phyloP scores from a whole-genome alignment of 2,113 vertebrate species.

The Todiramphus chloris region DNA sequence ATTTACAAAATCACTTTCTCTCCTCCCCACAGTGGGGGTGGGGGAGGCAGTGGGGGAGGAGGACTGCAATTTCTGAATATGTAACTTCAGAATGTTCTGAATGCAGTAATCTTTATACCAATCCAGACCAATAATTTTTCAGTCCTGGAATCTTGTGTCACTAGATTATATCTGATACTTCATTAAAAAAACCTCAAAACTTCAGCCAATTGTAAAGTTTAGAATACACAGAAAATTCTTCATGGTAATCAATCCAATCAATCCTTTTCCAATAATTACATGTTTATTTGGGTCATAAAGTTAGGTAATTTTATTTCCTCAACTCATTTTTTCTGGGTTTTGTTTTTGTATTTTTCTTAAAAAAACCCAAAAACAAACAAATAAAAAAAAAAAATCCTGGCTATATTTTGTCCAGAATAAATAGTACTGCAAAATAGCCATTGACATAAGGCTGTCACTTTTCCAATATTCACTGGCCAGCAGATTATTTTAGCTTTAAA shows the following conservation, averaged over 20 bases:
- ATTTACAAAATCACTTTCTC: not conserved
- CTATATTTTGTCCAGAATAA: not conserved
- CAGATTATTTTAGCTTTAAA: not conserved
- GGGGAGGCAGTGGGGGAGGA: not conserved
- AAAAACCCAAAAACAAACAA: not conserved
- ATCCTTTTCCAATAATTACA: not conserved
- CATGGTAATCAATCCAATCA: not conserved
- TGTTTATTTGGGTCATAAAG: not conserved
- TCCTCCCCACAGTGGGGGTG: rapidly evolving
- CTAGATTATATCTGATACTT: not conserved
- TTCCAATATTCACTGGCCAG: not conserved
- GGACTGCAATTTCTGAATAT: not conserved
- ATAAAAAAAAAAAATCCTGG: not conserved
- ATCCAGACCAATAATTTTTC: not conserved
- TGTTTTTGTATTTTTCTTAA: not conserved
- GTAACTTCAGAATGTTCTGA: not conserved
- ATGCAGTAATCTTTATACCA: not conserved
- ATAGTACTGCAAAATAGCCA: not conserved
- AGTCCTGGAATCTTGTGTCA: not conserved
- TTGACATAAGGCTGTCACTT: not conserved
- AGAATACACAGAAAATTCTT: not conserved
- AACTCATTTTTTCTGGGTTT: not conserved
- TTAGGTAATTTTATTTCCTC: not conserved
- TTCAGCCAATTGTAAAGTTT: not conserved
- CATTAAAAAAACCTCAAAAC: not conserved